These are phyloP conservation scores for Phoebastria nigripes DNA, from an alignment of 2,797 vertebrate genomes.

Conservation along the genomic window DNA sequence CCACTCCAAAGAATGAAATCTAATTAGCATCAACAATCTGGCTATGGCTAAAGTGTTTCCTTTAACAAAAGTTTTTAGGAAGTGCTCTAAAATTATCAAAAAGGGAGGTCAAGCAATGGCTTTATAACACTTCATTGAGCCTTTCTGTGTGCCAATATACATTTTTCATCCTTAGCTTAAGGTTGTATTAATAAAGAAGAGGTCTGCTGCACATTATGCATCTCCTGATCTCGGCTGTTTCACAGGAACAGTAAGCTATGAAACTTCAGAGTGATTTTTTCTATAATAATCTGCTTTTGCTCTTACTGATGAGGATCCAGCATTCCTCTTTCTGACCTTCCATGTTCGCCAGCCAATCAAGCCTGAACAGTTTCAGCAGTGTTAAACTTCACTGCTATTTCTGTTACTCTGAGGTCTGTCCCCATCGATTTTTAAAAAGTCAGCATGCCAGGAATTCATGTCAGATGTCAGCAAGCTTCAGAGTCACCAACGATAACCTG, in stretches of 20 bases:
- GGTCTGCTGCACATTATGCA: conserved; percentile 68
- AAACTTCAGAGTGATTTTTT: conserved; percentile 60
- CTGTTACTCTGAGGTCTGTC: conserved; percentile 70
- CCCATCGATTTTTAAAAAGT: conserved; percentile 70
- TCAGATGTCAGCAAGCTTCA: conserved; percentile 73
- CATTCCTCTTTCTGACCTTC: conserved; percentile 66
- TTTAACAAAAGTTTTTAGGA: conserved; percentile 41
- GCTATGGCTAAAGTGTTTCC: neutral
- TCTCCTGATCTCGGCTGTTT: conserved; percentile 57
- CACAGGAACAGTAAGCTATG: conserved; percentile 62
- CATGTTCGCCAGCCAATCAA: conserved; percentile 65
- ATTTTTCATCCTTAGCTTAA: conserved; percentile 68
- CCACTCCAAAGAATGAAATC: neutral
- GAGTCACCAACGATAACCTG: conserved; percentile 66
- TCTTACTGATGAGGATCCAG: conserved; percentile 67
- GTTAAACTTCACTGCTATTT: conserved; percentile 72
- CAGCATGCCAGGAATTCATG: conserved; percentile 72
- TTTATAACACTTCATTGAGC: conserved; percentile 51
- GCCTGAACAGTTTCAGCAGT: conserved; percentile 56
- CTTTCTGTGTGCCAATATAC: conserved; percentile 35
- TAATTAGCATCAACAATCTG: neutral
- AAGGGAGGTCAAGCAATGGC: conserved; percentile 34
- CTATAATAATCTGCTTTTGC: conserved; percentile 66
- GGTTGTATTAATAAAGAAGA: conserved; percentile 69
- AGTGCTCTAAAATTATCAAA: conserved; percentile 47